Base-by-base conservation (phyloP, 1,140 invertebrate species). In the Pristionchus pacificus region DNA sequence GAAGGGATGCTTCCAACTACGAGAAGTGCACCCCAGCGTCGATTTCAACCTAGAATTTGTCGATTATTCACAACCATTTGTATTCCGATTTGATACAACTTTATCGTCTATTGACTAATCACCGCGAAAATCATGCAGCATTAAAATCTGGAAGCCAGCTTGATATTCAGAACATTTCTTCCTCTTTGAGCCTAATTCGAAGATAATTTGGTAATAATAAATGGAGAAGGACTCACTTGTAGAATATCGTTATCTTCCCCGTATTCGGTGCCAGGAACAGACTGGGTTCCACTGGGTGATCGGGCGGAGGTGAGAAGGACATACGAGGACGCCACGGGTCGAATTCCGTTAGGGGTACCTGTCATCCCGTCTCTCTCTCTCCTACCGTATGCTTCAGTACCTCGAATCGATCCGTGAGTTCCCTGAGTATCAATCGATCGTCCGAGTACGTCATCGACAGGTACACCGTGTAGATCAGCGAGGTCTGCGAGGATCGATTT, bases 1-100 rank as follows among this genome's bases (percentile, higher is more conserved):
- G 67, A 75, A 75, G 24, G 74, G 74, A 29, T 75, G 62, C 29
- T 75, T 75, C 74, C 74, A 75, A 19, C 27, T 55, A n/a, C 74
- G 65, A 61, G 33, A 62, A 19, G 25, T 30, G 65, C 74, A 75
- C 1, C 61, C 65, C 3, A 75, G 32, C n/a, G 28, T 62, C 14
- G 66, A 38, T 38, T 75, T 68, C 10, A 75, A 31, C 13, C 63
- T 75, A 29, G 31, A 72, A 63, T 30, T 67, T 27, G 60, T 70
- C 27, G 25, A 61, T 10, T 10, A 61, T 25, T 13, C n/a, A 61
- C 13, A 61, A 61, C 10, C 10, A 14, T 61, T 13, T 13, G 13
- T 61, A 24, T 19, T 57, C 55, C 55, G 19, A n/a, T n/a, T n/a
- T n/a, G n/a, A n/a, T n/a, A n/a, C n/a, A n/a, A n/a, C n/a, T n/a